Evolutionary conservation across 2,888 invertebrate genomes (phyloP), one percentile per base, ranked within the genome.

Genomic region (Trichopoda pennipes): DNA sequence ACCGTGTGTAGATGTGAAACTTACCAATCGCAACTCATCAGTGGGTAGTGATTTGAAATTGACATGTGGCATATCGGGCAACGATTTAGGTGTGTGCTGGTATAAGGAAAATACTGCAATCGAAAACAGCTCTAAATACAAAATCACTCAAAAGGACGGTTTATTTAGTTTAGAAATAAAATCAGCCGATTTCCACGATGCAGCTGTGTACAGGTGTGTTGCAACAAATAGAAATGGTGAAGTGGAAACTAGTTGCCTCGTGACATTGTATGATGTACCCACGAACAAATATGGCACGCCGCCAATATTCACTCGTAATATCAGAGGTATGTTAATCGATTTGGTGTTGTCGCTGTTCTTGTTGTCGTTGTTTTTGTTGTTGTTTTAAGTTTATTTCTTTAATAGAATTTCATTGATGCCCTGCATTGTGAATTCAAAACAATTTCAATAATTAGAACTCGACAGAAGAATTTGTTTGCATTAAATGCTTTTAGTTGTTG

Each of bases 181-280:
- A 51, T 93, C 94, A 85, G 94, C 94, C 1, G 92, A 93, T 16
- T 92, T 93, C 0, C 92, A 91, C 79, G 96, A 97, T 91, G 93
- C 94, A 14, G 97, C 95, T 23, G 94, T 96, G 87, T 97, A 96
- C 88, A 94, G 94, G 17, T 97, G 97, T 89, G 92, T 95, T 12
- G 96, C 95, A 16, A 93, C 93, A 84, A 97, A 97, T 90, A 92
- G 86, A 68, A 89, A 89, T 86, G 91, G 91, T 85, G 90, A 91
- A 86, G 88, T 89, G 78, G 91, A 90, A 87, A 90, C 91, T 49
- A 90, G 88, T 86, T 90, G 90, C 85, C 88, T 89, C 83, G 89
- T 91, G 85, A 90, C 89, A 76, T 88, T 91, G 83, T 91, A 89
- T 86, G 91, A 91, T 87, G 87, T 89, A 85, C 88, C 90, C 84